Percentiles rank a stretch among this genome's conserved stretches.
phyloP scores from a whole-genome alignment of 2,113 vertebrate species.

The Nibea albiflora region DNA sequence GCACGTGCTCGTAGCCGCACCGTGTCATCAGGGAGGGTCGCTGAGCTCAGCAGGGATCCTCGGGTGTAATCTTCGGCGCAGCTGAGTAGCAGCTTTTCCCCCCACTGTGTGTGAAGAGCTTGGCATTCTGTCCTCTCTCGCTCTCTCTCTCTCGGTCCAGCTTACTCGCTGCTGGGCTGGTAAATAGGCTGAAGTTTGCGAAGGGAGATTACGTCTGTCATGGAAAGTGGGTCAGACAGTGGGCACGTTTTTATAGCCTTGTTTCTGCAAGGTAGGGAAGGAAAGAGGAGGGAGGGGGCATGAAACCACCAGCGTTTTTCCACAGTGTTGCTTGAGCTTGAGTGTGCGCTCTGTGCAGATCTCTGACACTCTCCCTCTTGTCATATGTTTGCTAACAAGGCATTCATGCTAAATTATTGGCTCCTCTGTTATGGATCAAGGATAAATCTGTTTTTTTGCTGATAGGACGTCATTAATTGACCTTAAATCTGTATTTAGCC shows the following conservation, averaged over 20 bases:
- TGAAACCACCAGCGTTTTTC: conserved; percentile 67
- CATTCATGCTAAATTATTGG: background rate
- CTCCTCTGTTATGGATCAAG: background rate
- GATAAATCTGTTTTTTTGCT: background rate
- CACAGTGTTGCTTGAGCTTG: conserved; percentile 44
- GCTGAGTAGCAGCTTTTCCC: conserved; percentile 54
- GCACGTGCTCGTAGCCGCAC: conserved; percentile 28
- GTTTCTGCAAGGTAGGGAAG: conserved; percentile 67
- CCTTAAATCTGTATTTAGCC: too few relatives aligned
- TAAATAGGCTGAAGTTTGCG: conserved; percentile 71
- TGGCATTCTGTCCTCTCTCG: conserved; percentile 38
- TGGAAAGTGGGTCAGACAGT: conserved; percentile 85
- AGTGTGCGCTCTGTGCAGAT: background rate
- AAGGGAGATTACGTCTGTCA: conserved; percentile 73
- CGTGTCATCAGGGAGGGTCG: conserved; percentile 23
- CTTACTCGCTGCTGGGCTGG: conserved; percentile 47
- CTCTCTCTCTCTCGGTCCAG: conserved; percentile 14
- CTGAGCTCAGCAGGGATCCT: conserved; percentile 30
- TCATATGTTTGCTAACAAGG: background rate
- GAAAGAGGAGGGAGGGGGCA: conserved; percentile 22
- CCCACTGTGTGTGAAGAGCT: conserved; percentile 53
- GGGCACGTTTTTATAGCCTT: conserved; percentile 75
- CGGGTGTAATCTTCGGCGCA: conserved; percentile 42
- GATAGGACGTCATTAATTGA: background rate
- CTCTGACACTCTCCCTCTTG: background rate